Base-by-base conservation (phyloP, 2,113 vertebrate species). In the Triplophysa dalaica region DNA sequence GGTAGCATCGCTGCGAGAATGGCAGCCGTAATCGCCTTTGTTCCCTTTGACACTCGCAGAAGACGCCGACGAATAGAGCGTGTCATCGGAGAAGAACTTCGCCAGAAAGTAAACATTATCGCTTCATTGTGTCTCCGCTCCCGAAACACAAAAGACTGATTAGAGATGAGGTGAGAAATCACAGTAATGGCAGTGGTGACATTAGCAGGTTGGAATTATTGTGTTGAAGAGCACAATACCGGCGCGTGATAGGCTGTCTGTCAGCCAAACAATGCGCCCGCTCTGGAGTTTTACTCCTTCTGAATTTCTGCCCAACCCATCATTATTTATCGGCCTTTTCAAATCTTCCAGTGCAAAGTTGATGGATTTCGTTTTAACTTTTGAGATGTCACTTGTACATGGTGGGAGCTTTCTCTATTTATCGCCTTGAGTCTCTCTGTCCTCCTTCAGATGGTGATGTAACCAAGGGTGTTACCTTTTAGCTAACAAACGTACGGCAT, bases 191-290 rank as follows among this genome's bases (percentile, higher is more conserved):
- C 89, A 87, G 85, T 45, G 43, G 88, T 89, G 90, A 91, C 89
- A 90, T 92, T 89, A 89, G 89, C 91, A 90, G 90, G 89, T 93
- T 92, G 89, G 88, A 91, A 93, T 90, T 90, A 92, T 89, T 91
- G 86, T 85, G 85, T 89, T 83, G 65, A 14, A 82, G 85, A 68
- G 85, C 85, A 90, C 89, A 88, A 63, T 84, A 84, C 84, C 64
- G 80, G 77, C 60, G 74, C 69, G 74, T 80, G 89, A 89, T 88
- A 88, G 80, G 87, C 81, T 78, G 89, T 87, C 89, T 90, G 90
- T 92, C 91, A 93, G 85, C 86, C 88, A 83, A 87, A 93, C 92
- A 93, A 93, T 91, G 86, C 87, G 64, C 78, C 78, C 91, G 86
- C 88, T 91, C 89, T 87, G n/a, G 68, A 81, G 86, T 83, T 86